These are phyloP conservation scores for Danio albolineatus DNA, from an alignment of 2,797 vertebrate species.

Conservation along the genomic window DNA sequence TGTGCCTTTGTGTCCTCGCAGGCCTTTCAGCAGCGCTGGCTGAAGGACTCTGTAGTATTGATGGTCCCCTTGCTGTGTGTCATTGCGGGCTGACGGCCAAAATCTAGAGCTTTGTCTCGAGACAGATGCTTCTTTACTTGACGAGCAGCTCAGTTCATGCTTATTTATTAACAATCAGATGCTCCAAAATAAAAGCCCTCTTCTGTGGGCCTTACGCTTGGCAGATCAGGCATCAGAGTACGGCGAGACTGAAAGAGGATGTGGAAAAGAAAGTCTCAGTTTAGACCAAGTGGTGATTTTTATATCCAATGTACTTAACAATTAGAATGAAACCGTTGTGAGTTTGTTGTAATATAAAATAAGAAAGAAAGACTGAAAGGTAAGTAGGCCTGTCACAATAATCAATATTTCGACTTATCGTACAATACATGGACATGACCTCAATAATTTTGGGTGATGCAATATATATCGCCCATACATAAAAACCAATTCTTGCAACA, in stretches of 20 bases:
- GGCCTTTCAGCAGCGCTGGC: constrained; percentile 40
- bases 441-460: too few species aligned
- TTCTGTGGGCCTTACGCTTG: constrained; percentile 29
- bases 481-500: too few species aligned
- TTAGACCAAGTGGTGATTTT: too few species aligned
- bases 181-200: neutral
- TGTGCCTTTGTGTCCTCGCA: constrained; percentile 41
- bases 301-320: too few species aligned
- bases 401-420: too few species aligned
- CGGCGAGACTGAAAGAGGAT: neutral
- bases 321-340: too few species aligned
- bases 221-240: neutral
- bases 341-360: too few species aligned
- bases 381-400: too few species aligned
- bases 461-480: too few species aligned
- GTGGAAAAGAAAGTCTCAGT: neutral
- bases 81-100: constrained; percentile 16
- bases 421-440: too few species aligned
- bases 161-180: constrained; percentile 38
- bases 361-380: too few species aligned
- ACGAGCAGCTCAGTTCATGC: constrained; percentile 3
- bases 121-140: constrained; percentile 30
- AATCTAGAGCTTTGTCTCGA: constrained; percentile 31
- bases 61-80: constrained; percentile 47
- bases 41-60: constrained; percentile 34